Evolutionary conservation across 1,140 invertebrate species (phyloP), one percentile per base, ranked within the genome.

Genomic region (Bombus consobrinus): DNA sequence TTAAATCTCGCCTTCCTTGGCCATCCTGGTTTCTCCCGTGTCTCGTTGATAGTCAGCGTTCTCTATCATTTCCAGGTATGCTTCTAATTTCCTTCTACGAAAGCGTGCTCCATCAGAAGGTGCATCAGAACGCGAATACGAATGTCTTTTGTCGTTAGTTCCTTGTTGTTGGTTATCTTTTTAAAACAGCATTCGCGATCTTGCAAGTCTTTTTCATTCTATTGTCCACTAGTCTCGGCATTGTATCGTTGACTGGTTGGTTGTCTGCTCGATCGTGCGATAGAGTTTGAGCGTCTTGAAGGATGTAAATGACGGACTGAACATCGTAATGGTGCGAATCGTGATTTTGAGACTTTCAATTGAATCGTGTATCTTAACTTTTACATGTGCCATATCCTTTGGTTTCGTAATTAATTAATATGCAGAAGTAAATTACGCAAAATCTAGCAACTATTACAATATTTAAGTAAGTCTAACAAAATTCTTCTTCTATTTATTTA

Each of bases 1-100:
- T 87, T 87, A 87, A 87, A 87, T 87, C 71, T 85, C 79, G 43
- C 78, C 84, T 74, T 75, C 71, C 77, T 53, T 22, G 79, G 84
- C 53, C 59, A 69, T 73, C 69, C 15, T 13, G 28, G 84, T 41
- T 81, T 81, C 83, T 66, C 39, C 43, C 34, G 22, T 66, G 22
- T 74, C 78, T 53, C 71, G 78, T 74, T 85, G 43, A 47, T 74
- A 68, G 69, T 10, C 39, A 32, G n/a, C 22, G 77, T 57, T 69
- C 78, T 68, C 71, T 75, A 75, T 81, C 84, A 68, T 75, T 73
- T 68, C 79, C 47, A 81, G 71, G 59, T 85, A 75, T 53, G 71
- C 78, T 34, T 71, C 78, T 85, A 81, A 81, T 74, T 85, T 75
- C 76, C 28, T 72, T 80, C 66, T 28, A n/a, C 59, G 32, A 32